Conservation (phyloP, 2,797 vertebrate species). For the Margarornis squamiger region DNA sequence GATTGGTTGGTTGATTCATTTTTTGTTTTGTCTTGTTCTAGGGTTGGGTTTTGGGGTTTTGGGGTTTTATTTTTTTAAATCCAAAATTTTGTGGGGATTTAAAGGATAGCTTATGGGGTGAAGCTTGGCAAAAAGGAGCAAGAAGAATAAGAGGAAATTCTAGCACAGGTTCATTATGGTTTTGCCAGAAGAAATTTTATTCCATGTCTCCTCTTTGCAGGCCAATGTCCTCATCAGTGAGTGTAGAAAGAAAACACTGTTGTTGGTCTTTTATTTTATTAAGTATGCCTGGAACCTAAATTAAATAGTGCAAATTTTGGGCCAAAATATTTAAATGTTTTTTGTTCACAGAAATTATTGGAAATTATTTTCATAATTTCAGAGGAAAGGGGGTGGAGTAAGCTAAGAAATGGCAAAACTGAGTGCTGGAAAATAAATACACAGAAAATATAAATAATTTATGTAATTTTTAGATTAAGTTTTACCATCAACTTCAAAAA, state of each 20-base stretch:
- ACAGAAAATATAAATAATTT: neutral
- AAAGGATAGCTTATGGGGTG: neutral
- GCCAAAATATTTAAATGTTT: neutral
- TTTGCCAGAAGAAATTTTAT: neutral
- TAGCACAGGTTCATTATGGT: neutral
- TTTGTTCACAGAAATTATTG: neutral
- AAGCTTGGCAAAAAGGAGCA: neutral
- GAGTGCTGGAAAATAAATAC: neutral
- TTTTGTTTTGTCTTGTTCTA: neutral
- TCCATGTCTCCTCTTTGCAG: neutral
- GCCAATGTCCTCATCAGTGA: neutral
- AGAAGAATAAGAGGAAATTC: neutral
- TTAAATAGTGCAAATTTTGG: neutral
- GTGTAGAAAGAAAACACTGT: neutral
- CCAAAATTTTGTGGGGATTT: neutral
- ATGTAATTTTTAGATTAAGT: neutral
- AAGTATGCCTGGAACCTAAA: neutral
- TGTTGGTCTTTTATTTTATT: neutral
- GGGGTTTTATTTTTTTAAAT: accelerated
- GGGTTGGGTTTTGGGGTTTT: accelerated
- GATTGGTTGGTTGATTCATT: too few species aligned
- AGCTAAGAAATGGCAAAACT: neutral
- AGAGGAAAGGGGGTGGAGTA: neutral
- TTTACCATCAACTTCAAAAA: neutral
- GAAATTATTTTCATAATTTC: neutral